Evolutionary conservation across 1,140 invertebrate genomes (phyloP).

Genomic region (Aphelenchoides fujianensis): DNA sequence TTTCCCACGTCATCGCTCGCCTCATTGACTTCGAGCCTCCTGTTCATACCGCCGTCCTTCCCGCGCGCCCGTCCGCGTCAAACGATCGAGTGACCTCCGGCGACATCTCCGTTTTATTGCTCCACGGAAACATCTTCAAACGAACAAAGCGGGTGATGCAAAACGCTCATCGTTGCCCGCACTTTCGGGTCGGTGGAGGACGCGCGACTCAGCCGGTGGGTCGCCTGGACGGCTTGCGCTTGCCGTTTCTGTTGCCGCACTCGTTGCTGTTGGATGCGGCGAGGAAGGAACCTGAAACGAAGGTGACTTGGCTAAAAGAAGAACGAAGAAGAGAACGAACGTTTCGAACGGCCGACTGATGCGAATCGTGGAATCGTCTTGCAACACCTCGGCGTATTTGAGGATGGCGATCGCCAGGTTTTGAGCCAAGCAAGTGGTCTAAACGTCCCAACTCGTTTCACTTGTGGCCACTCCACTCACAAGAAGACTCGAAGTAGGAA

Average conservation of each 20-base stretch:
- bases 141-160: too few relatives aligned
- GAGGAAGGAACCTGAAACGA: too few relatives aligned
- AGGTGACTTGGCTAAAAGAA: too few relatives aligned
- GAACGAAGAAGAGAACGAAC: too few relatives aligned
- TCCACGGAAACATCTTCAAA: too few relatives aligned
- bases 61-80: too few relatives aligned
- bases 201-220: background rate
- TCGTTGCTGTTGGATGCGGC: conserved; percentile 9
- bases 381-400: conserved; percentile 34
- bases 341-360: conserved; percentile 47
- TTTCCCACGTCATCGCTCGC: too few relatives aligned
- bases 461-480: conserved; percentile 36
- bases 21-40: too few relatives aligned
- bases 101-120: too few relatives aligned
- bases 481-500: conserved; percentile 49
- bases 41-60: too few relatives aligned
- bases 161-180: too few relatives aligned
- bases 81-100: too few relatives aligned
- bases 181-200: background rate
- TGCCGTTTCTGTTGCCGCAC: background rate
- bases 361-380: conserved; percentile 28
- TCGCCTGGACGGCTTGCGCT: background rate
- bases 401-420: conserved; percentile 44
- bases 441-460: conserved; percentile 19
- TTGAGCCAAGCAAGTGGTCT: conserved; percentile 21